Evolutionary conservation across 2,113 vertebrate genomes (phyloP), one percentile per base, ranked within the genome.

Genomic region (Malurus alboscapulatus): DNA sequence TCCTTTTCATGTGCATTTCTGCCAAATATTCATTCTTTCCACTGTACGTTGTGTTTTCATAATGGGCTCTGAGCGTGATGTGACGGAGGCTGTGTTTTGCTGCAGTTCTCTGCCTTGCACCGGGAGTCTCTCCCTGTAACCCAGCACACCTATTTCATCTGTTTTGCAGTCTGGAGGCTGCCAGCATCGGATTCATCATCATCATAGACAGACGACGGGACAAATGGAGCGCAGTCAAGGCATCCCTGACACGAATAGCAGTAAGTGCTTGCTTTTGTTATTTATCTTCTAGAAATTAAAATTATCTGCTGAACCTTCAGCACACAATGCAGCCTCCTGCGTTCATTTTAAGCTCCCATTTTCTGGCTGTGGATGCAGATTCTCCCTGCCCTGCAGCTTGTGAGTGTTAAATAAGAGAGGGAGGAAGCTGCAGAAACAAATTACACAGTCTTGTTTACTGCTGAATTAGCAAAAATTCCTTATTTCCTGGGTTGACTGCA

Each of bases 181-280:
- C 99, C 95, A 99, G 98, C 96, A 99, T 99, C 5, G 99, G 99
- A 55, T 99, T 99, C 94, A 68, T 99, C 90, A 98, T 99, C 91
- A 97, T 99, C 87, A 99, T 99, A 8, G 99, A 99, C 97, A 98
- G 99, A 66, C 96, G 99, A 79, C 98, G 98, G 95, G 99, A 99
- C 98, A 99, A 99, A 97, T 99, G 99, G 99, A 99, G 98, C 44
- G 97, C 99, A 12, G 98, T 99, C 48, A 99, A 99, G 94, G 98
- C 98, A 47, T 99, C 99, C 42, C 97, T 99, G 63, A 98, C 98
- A 77, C 98, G 98, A 90, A 99, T 99, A 81, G 98, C 99, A 92
- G 99, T 99, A 97, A 98, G 98, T 98, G 91, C 42, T 87, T 72
- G 38, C 51, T 83, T 88, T 90, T 78, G 16, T 47, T 59, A 44